Base-by-base conservation (phyloP, 2,888 invertebrate genomes). In the Stenurella melanura region DNA sequence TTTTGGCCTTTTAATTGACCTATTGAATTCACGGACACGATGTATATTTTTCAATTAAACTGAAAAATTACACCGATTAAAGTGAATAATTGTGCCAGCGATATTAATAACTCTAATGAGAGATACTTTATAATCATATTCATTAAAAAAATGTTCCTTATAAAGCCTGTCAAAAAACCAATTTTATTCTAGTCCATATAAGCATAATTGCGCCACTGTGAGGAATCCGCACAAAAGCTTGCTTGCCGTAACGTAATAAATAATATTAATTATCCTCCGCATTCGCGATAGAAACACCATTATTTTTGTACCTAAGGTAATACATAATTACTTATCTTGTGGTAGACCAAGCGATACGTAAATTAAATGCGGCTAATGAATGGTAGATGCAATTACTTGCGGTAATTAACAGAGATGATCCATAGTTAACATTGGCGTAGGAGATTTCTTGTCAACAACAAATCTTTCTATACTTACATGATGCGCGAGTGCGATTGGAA, bases 311-410 rank as follows among this genome's bases (percentile, higher is more conserved):
- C 42, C 64, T 54, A 54, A 74, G 21, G 67, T 58, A 70, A 76
- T 71, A 71, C 73, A 67, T 72, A 78, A 73, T 76, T 69, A 69
- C 68, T 66, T 73, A 61, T 61, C 73, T 78, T 77, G 74, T 15
- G 50, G 71, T 74, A 58, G 10, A 58, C 58, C 58, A 21, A 58
- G 58, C 68, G 61, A 61, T 75, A 74, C 77, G 79, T 77, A 77
- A 77, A 79, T 79, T 77, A 68, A 68, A 50, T 50, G 75, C 73
- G 73, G 63, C 70, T 79, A 79, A 79, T 77, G 77, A 79, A 75
- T 70, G 68, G 73, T 77, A 70, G 69, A 73, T 64, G 79, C 79
- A 79, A 79, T 79, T 79, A 79, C 77, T 72, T 63, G 66, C 56
- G 68, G 75, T 67, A 79, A 79, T 79, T 79, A 79, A 78, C 71